Evolutionary conservation across 2,113 vertebrate genomes (phyloP), one percentile per base, ranked within the genome.

Genomic region (Corydoras sp.): DNA sequence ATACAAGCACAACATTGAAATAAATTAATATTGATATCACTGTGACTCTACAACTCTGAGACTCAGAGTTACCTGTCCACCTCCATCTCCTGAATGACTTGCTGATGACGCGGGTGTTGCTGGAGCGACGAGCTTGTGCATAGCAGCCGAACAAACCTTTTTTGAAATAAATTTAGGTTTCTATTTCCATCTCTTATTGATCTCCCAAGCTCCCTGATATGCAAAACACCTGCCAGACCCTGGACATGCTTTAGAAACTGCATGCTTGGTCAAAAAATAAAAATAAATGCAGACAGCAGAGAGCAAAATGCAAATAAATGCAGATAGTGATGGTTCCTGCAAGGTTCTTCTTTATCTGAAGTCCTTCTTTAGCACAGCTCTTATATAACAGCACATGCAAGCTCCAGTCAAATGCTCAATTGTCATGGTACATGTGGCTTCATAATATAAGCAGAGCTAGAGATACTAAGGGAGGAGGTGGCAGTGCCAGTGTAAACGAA

Each of bases 161-260:
- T 83, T 80, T 78, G 68, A 69, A 76, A 76, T 78, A 77, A 68
- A 71, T 73, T 62, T 51, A 31, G 68, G 76, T 58, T 76, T 75
- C 83, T 83, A 67, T 77, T 69, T 74, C 81, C 83, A 62, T 55
- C 58, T 81, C 81, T 81, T 53, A 69, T 58, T 29, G 59, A 68
- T 65, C 76, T 72, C n/a, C 79, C 78, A 64, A 73, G 81, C 82
- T 84, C 82, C 79, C 83, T 87, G 5, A 62, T 66, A 18, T 88
- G 79, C 15, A 81, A 35, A 56, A 85, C 63, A 63, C 86, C 83
- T 7, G 75, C 75, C 84, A 83, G n/a, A 81, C 71, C 74, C 69
- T 84, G 82, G 35, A 90, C 78, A 68, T 72, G 78, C 77, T 85
- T 89, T 60, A 91, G 74, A 68, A 82, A 86, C 56, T 89, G 86